Evolutionary conservation across 1,140 invertebrate species (phyloP).

Genomic region (roundworm (Caenorhabditis elegans)): DNA sequence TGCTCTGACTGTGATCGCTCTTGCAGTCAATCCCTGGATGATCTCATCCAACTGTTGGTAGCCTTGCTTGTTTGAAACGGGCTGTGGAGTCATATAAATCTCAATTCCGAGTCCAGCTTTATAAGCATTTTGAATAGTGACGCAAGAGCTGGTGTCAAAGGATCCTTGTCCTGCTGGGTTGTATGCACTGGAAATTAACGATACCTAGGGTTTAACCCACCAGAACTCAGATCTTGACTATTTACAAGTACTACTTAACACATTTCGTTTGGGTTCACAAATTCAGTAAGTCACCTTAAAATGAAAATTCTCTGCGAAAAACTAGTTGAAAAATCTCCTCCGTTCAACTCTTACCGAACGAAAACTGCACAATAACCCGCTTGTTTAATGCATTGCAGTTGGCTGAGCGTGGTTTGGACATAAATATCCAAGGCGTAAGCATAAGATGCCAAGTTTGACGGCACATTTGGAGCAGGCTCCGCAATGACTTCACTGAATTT

Average conservation of each 20-base stretch:
- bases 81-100: conserved; percentile 6
- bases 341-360: too few species aligned
- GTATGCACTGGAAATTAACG: not conserved
- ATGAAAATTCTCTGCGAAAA: too few species aligned
- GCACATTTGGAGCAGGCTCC: not conserved
- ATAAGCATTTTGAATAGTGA: not conserved
- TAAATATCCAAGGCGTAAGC: not conserved
- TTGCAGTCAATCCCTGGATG: not conserved
- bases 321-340: too few species aligned
- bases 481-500: not conserved
- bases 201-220: too few species aligned
- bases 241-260: too few species aligned
- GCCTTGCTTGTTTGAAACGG: not conserved
- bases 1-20: not conserved
- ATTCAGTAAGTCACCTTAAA: too few species aligned
- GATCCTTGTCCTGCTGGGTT: not conserved
- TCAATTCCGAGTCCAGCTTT: not conserved
- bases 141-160: not conserved
- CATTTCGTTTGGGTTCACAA: too few species aligned
- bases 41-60: not conserved
- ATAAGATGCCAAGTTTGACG: not conserved
- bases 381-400: not conserved
- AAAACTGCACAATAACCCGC: not conserved
- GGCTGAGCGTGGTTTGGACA: not conserved
- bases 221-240: too few species aligned